Base-by-base conservation (phyloP, 2,797 vertebrate genomes). In the Girardinus metallicus region DNA sequence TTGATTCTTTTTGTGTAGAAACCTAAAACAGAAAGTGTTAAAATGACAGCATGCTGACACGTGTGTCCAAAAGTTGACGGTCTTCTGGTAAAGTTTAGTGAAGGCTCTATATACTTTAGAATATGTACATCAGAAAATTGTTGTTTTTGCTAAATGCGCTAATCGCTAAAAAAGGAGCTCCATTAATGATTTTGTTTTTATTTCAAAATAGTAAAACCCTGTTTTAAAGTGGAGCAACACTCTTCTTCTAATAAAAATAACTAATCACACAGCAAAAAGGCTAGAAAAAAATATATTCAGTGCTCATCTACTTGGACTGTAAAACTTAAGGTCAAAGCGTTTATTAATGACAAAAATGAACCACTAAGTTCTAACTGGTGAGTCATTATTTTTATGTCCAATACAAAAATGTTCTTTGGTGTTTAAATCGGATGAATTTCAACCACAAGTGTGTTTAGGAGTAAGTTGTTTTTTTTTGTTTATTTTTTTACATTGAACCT, bases 1-100 rank as follows among this genome's bases (percentile, higher is more conserved):
- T 89, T 91, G 94, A 29, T 79, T 82, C 49, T 82, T 90, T 88
- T 96, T 96, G 8, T 94, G 78, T 80, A 95, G 87, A 93, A 95
- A 95, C 82, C 96, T 96, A 73, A 0, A 81, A 80, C 9, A 77
- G 73, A 70, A 55, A 79, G 16, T 2, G 12, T 31, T 6, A 60
- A 0, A 66, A 49, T 1, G n/a, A n/a, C n/a, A n/a, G n/a, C n/a
- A n/a, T n/a, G n/a, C n/a, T n/a, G n/a, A n/a, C n/a, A n/a, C n/a
- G n/a, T n/a, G n/a, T n/a, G n/a, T n/a, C n/a, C n/a, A n/a, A 60
- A 60, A 29, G 12, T 8, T 55, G 57, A 60, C 11, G 5, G 5
- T 60, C 57, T 36, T 64, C 31, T 4, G 60, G 60, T 36, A 64
- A 34, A 21, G 15, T 64, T 64, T 34, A 34, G 15, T 64, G 2